Base-by-base conservation (phyloP, 2,888 invertebrate genomes). In the Drosophila conformis region DNA sequence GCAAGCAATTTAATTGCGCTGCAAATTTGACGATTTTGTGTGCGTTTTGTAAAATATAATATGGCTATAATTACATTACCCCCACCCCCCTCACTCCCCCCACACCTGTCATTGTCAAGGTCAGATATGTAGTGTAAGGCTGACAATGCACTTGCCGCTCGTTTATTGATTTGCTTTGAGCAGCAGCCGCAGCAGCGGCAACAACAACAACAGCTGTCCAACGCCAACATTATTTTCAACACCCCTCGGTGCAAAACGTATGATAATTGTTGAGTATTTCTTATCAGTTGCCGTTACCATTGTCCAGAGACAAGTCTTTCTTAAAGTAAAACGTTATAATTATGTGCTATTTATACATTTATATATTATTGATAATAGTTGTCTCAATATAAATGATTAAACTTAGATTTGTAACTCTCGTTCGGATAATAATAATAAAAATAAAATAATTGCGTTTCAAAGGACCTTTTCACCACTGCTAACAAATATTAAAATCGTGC, bases 151-250 rank as follows among this genome's bases (percentile, higher is more conserved):
- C 60, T 73, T 86, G 76, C 52, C 79, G 73, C 79, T 69, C 49
- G 82, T 73, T 78, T 84, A 84, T 84, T 84, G 84, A 84, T 84
- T 83, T 89, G 77, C 81, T 64, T 60, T 56, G 58, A 46, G 29
- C 15, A 82, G 65, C 53, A 53, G 11, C 42, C 40, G 29, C 15
- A 82, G 62, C 49, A 53, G 11, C 49, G 46, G 10, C 1, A 46
- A 18, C 27, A 62, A n/a, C 38, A 71, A 25, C n/a, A 80, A 76
- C 81, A 77, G 77, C 82, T 81, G 82, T 54, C 58, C n/a, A 72
- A 64, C 29, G 48, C 58, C 56, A 68, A 77, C 60, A 81, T 68
- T 64, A 38, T 27, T 36, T 36, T 15, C 52, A 49, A 68, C 49
- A 27, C 27, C 38, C 38, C 6, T 18, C 15, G 60, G 18, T 61